These are phyloP conservation scores for Neotragus pygmaeus DNA, from an alignment of 2,113 vertebrate genomes.

Conservation along the genomic window DNA sequence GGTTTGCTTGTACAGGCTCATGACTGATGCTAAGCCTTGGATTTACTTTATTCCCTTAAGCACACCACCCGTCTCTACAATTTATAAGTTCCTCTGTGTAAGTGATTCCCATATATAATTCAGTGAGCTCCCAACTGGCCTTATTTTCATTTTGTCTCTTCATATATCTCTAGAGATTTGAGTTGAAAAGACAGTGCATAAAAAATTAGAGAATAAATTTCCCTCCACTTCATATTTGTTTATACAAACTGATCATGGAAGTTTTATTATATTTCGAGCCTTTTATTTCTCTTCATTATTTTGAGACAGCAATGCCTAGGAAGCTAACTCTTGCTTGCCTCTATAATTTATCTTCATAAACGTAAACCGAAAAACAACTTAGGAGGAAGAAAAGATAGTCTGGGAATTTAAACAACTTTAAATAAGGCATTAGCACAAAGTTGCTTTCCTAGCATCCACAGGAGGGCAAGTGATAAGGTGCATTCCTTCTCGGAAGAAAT, in stretches of 20 bases:
- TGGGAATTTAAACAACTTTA: slow-evolving; percentile 59
- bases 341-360: slow-evolving; percentile 50
- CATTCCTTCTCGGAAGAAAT: slow-evolving; percentile 57
- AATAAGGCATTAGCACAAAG: slow-evolving; percentile 52
- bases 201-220: not conserved
- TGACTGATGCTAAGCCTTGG: not conserved
- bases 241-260: slow-evolving; percentile 2
- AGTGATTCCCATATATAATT: not conserved
- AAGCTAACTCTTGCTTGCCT: slow-evolving; percentile 12
- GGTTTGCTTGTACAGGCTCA: not conserved
- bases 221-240: not conserved
- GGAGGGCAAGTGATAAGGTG: slow-evolving; percentile 55
- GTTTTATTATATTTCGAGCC: slow-evolving; percentile 42
- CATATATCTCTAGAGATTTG: not conserved
- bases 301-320: slow-evolving; percentile 13
- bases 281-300: slow-evolving; percentile 55
- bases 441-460: slow-evolving; percentile 35
- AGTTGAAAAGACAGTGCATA: not conserved
- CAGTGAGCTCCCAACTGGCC: not conserved
- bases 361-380: slow-evolving; percentile 40
- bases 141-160: slow-evolving; percentile 7
- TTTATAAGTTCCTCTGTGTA: not conserved
- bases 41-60: not conserved
- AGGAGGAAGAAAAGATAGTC: not conserved
- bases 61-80: not conserved